Base-by-base conservation (phyloP, 2,113 vertebrate species). In the Eublepharis macularius region DNA sequence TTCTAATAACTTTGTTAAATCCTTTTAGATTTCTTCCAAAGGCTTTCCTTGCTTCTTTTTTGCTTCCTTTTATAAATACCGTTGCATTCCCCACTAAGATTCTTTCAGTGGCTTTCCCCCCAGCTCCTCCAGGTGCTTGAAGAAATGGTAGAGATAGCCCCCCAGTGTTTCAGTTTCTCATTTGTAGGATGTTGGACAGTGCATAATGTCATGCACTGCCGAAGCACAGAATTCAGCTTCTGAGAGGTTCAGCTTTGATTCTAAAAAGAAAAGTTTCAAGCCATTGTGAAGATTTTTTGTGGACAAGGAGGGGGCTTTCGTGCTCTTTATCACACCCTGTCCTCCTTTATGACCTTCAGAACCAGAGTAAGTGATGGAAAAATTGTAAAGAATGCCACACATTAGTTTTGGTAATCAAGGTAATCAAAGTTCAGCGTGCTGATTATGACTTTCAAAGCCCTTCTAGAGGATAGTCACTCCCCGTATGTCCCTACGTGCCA, bases 11-110 rank as follows among this genome's bases (percentile, higher is more conserved):
- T 43, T 57, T 72, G 47, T 54, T 39, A 39, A 72, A 54, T 47
- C 68, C 24, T 82, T 69, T 82, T 82, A 73, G 21, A 32, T n/a
- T 17, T 81, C 45, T 51, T 82, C 69, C 81, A 41, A 29, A 82
- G 49, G 19, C 34, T 72, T 32, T 39, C 63, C 14, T 6, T 21
- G 26, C 16, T 82, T 73, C 54, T 36, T 26, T 82, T 72, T 57
- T 81, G 8, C 39, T 72, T n/a, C 47, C 34, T 39, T 72, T 54
- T 70, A 81, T 78, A 57, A 13, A 76, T 45, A 16, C 34, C 16
- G 47, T 81, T 70, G 45, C 13, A 57, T 82, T 57, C 21, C 39
- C 29, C 70, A 74, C 24, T 57, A 82, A 74, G 49, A 60, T 60
- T 60, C 36, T 45, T 47, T 60, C n/a, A 60, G 36, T n/a, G 51